Base-by-base conservation (phyloP, 2,888 invertebrate genomes). In the Xanthorhoe spadicearia region DNA sequence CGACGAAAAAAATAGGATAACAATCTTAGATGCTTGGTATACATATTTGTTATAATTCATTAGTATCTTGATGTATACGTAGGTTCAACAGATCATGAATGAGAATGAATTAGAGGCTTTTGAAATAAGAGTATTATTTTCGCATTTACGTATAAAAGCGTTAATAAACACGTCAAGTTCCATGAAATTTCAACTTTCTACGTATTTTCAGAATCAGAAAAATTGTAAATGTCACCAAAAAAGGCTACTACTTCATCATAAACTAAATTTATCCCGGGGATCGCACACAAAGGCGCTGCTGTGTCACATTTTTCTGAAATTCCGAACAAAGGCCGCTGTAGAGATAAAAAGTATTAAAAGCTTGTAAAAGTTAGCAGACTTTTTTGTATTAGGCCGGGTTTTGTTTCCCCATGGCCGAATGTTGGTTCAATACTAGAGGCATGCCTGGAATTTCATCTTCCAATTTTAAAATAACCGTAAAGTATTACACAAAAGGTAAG, bases 311-410 rank as follows among this genome's bases (percentile, higher is more conserved):
- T 68, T 63, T 52, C 50, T 51, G 61, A 67, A 73, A 55, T 56
- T 74, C 56, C 59, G 68, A 76, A 77, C 77, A 80, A 79, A 77
- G 66, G 72, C 57, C 56, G 28, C 63, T 38, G 23, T 58, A 63
- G 66, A 77, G 77, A 78, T 77, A 82, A 79, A 75, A 81, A 76
- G 77, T 76, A 78, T 78, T 79, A 79, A 78, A 77, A 76, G 73
- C 70, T 75, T 62, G 64, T 67, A 61, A 71, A 74, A 75, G 69
- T 73, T 77, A 70, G 57, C 68, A 69, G 43, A 15, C 69, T 68
- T 73, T 72, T 76, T 61, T 56, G 54, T 46, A 61, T 61, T 64
- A 50, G 51, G 62, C 43, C 46, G 59, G 62, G n/a, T 10, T 46
- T 60, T 63, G 60, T 60, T 56, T 52, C 17, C 17, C 32, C 32